Evolutionary conservation across 2,113 vertebrate genomes (phyloP), one percentile per base, ranked within the genome.

Genomic region (Trochalopteron elliotii): DNA sequence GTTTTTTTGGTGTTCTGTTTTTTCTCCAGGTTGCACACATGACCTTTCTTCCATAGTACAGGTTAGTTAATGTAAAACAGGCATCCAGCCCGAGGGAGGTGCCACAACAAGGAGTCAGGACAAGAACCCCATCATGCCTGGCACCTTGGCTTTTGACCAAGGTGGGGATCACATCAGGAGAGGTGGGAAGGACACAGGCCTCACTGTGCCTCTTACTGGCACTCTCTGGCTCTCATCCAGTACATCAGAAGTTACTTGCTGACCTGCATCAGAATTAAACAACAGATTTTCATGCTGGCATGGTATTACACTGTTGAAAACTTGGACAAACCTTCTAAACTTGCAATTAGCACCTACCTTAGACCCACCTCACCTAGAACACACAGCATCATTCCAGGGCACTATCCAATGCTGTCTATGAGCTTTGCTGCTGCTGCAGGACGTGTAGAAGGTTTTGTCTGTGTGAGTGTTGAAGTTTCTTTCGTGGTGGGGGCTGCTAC

Each of bases 21-120:
- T 75, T 61, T 40, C 77, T 77, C 27, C 33, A 65, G 35, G 49
- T 78, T 93, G 89, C 39, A 35, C 47, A 70, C 24, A 13, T 4
- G 84, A 90, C 89, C 87, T 92, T 95, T 74, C 82, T 64, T 90
- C 90, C 71, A 82, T 8, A 67, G 90, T 52, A 61, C 90, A 84
- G 72, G 83, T 87, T 94, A 90, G 94, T 93, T 96, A 96, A 96
- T 97, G 40, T 87, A 45, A 80, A 93, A 92, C 90, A 77, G 40
- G 50, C 61, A 67, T 57, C 56, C 63, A 80, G 70, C 37, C n/a
- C 65, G 3, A 0, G 14, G 64, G 47, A 89, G 45, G 67, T 70
- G 86, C 67, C 63, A 83, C 0, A 0, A 24, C 1, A 3, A 39
- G 0, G 3, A 84, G 53, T 21, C 44, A 56, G 76, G 33, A 39